phyloP scores from a whole-genome alignment of 2,888 invertebrate species.

The Xestoiulus laeticollis region DNA sequence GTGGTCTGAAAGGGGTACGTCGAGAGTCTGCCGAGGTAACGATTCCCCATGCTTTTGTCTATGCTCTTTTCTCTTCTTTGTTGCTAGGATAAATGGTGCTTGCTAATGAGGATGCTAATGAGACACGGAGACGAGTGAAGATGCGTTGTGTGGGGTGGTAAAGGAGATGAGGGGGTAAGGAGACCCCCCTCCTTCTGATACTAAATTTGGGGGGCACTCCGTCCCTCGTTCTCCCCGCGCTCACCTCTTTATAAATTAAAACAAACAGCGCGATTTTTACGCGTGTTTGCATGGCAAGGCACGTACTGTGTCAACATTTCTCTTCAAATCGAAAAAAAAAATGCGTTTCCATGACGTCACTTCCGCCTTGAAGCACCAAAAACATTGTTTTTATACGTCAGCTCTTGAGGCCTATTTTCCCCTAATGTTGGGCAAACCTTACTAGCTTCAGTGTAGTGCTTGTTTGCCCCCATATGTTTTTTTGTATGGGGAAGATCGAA shows the following conservation, averaged over 20 bases:
- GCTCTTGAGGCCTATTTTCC: too few species aligned
- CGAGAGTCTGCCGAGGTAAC: neutral
- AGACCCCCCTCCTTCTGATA: neutral
- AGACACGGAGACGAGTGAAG: slow-evolving; percentile 19
- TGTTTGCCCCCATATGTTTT: too few species aligned
- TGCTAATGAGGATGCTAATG: slow-evolving; percentile 37
- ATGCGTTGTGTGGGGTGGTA: neutral
- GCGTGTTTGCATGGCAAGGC: neutral
- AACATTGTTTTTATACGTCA: neutral
- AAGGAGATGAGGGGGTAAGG: neutral
- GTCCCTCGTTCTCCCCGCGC: neutral
- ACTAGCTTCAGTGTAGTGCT: too few species aligned
- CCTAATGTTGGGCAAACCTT: too few species aligned
- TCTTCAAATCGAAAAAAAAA: neutral
- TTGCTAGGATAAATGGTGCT: slow-evolving; percentile 10
- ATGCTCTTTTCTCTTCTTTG: neutral
- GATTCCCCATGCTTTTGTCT: neutral
- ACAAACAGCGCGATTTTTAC: slow-evolving; percentile 11
- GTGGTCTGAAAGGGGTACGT: neutral
- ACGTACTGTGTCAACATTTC: neutral
- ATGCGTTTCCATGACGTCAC: neutral
- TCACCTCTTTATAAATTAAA: slow-evolving; percentile 21
- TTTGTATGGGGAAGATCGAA: too few species aligned
- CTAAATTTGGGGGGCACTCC: neutral
- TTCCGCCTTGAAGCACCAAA: neutral